Evolutionary conservation across 2,797 vertebrate genomes (phyloP).

Genomic region (Anas bernieri): DNA sequence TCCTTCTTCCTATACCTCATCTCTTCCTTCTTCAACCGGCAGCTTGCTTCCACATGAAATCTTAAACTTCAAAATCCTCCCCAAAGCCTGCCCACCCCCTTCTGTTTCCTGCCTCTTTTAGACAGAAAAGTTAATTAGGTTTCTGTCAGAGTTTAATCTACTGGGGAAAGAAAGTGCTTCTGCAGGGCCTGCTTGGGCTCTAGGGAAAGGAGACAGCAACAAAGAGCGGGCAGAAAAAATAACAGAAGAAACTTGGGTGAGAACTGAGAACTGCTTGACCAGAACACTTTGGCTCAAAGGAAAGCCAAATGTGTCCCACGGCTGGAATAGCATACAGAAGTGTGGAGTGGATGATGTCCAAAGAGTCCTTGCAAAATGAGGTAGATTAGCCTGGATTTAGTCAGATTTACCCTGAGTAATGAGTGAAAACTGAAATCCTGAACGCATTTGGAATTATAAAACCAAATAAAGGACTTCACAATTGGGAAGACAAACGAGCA

Average conservation of each 20-base stretch:
- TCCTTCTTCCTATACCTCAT: not conserved
- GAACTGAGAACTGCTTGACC: constrained; percentile 5
- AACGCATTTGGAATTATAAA: not conserved
- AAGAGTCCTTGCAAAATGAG: constrained; percentile 1
- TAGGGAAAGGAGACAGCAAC: not conserved
- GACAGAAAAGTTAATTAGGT: not conserved
- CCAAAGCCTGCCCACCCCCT: not conserved
- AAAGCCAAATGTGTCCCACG: not conserved
- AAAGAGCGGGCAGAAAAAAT: not conserved
- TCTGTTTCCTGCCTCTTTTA: not conserved
- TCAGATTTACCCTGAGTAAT: not conserved
- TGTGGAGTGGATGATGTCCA: not conserved
- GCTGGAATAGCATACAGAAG: not conserved
- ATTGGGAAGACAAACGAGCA: not conserved
- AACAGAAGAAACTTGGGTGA: not conserved
- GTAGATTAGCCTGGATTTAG: not conserved
- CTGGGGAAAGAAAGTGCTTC: not conserved
- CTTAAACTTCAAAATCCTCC: not conserved
- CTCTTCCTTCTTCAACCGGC: not conserved
- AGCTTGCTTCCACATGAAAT: not conserved
- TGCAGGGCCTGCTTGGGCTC: not conserved
- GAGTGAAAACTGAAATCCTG: not conserved
- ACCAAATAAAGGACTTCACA: not conserved
- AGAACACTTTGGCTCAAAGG: not conserved
- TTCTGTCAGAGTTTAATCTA: not conserved